Base-by-base conservation (phyloP, 2,113 vertebrate species). In the Electrona antarctica region DNA sequence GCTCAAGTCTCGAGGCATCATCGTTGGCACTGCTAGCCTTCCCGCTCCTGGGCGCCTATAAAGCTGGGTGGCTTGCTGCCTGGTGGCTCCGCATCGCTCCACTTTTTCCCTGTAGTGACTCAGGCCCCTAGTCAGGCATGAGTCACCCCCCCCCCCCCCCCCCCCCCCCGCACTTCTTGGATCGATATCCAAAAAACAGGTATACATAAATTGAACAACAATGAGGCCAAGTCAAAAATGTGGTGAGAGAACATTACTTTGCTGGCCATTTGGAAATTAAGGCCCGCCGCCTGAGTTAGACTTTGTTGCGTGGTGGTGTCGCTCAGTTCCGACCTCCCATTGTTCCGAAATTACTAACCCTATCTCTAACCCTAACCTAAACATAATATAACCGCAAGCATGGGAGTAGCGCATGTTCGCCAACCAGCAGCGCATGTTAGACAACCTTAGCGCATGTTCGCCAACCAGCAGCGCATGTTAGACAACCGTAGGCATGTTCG, bases 141-240 rank as follows among this genome's bases (percentile, higher is more conserved):
- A 91, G 70, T 91, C 88, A 89, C 2, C 33, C 3, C 33, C 29
- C 29, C 83, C 83, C 70, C 67, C 29, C 29, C 83, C 83, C 70
- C 67, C 29, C 29, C 29, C 83, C 83, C 71, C 67, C 54, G 70
- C 77, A 48, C 68, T 85, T 82, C 80, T 83, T 68, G 74, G 82
- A 90, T 88, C 86, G 75, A 90, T 90, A 86, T 88, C 87, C 86
- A 85, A 85, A 88, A 67, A 69, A 77, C 71, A 69, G 81, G 77
- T 69, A 57, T 79, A 89, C 85, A 88, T 90, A 79, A 90, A 90
- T 91, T 83, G 88, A 87, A 91, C 79, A 88, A 83, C 82, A 89
- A 86, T 79, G 68, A 89, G 82, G 80, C 82, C 80, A 82, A 85
- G 80, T 84, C 85, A 82, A 72, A 59, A 56, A 64, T 41, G 55